Base-by-base conservation (phyloP, 2,888 invertebrate species). In the Epiblema foenella region DNA sequence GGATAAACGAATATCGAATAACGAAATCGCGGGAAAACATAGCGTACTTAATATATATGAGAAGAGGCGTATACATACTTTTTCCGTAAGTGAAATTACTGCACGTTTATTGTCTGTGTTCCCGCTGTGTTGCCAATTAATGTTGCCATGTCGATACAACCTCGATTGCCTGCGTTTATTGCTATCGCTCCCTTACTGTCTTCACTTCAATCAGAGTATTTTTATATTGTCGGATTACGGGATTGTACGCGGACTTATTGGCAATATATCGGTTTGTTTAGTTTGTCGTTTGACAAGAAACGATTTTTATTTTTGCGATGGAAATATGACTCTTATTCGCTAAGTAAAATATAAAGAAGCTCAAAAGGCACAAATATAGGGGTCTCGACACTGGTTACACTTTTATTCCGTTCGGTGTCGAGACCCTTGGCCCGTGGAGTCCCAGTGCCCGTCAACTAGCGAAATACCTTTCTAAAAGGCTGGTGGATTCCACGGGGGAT, bases 61-160 rank as follows among this genome's bases (percentile, higher is more conserved):
- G 15, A 4, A 24, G 4, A 1, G 24, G 24, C 4, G 24, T 4
- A 24, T 4, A 42, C 4, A 5, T 10, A 5, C 1, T 15, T 42
- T 33, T 56, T 1, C 33, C 33, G 0, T 9, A 33, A 17, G 1
- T 58, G 37, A 39, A 58, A 49, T 11, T 33, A 17, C 62, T 62
- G 62, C 51, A 11, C 18, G n/a, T 2, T 5, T 29, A 46, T 2
- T 12, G 18, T 62, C 33, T 62, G 49, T 4, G 17, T 12, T 29
- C 8, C 12, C 51, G 12, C 12, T 62, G 12, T 62, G 62, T 62
- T 18, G 29, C 49, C 49, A 62, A 62, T 62, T 51, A 62, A 51
- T 51, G 62, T 49, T 49, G 29, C 49, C 62, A 11, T 17, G 49
- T 62, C 49, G 49, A 49, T 49, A 62, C 49, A 60, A 42, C 46